Evolutionary conservation across 2,888 invertebrate species (phyloP).

Genomic region (Rapana venosa): DNA sequence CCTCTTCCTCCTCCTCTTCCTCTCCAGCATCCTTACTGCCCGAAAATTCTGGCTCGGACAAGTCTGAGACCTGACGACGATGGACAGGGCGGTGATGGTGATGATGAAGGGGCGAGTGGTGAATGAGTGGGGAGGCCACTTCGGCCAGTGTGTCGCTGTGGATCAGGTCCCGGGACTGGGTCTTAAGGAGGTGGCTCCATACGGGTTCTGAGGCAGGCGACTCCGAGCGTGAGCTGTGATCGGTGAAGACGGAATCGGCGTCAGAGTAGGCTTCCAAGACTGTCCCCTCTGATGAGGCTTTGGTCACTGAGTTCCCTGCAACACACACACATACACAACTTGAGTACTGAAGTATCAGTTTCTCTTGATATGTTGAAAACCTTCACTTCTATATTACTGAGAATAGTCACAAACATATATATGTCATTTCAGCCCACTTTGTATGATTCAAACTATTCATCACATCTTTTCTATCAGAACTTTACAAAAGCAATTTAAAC

Average conservation of each 20-base stretch:
- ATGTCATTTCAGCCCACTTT: too few species aligned
- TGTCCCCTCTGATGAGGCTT: conserved; percentile 71
- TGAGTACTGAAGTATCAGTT: too few species aligned
- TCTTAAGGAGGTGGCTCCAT: conserved; percentile 60
- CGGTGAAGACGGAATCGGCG: conserved; percentile 71
- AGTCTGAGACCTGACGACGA: conserved; percentile 14
- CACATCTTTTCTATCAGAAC: too few species aligned
- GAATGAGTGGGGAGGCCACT: conserved; percentile 56
- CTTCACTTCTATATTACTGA: too few species aligned
- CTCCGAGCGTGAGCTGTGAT: conserved; percentile 71
- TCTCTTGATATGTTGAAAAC: too few species aligned
- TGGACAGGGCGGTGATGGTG: background rate
- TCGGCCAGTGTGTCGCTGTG: conserved; percentile 70
- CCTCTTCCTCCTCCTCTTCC: background rate
- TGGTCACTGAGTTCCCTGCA: conserved; percentile 70
- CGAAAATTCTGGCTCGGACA: background rate
- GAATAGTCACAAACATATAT: too few species aligned
- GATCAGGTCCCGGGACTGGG: conserved; percentile 64
- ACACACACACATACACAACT: background rate
- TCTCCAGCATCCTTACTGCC: background rate
- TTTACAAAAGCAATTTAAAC: too few species aligned
- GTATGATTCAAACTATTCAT: too few species aligned
- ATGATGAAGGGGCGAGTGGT: conserved; percentile 26
- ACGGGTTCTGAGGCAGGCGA: conserved; percentile 73
- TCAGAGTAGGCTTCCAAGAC: conserved; percentile 70